Evolutionary conservation across 2,888 invertebrate genomes (phyloP).

Genomic region (Tolmerus cingulatus): DNA sequence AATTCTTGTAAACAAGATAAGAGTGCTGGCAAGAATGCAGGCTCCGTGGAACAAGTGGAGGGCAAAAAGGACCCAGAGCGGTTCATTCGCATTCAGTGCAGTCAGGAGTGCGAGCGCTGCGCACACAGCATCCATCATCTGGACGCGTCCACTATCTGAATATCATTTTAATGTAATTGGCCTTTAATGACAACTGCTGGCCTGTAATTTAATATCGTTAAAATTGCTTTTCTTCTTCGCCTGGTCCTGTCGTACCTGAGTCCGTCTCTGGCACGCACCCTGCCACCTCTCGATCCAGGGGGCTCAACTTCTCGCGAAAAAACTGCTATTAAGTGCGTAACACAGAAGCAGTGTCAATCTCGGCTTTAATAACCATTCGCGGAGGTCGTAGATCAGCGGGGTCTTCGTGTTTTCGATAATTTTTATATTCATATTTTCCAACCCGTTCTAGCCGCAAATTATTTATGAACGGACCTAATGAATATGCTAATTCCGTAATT

Average conservation of each 20-base stretch:
- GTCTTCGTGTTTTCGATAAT: not conserved
- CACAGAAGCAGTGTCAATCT: not conserved
- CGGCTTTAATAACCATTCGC: not conserved
- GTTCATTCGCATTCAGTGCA: conserved; percentile 15
- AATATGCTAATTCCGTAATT: not conserved
- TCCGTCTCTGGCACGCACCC: not conserved
- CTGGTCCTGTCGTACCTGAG: not conserved
- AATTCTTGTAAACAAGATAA: conserved; percentile 30
- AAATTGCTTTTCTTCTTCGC: not conserved
- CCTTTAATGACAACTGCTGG: conserved; percentile 22
- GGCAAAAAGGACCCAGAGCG: not conserved
- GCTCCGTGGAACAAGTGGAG: not conserved
- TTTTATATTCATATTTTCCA: not conserved
- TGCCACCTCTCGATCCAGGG: not conserved
- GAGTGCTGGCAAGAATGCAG: conserved; percentile 15
- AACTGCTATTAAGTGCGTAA: not conserved
- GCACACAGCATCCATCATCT: conserved; percentile 16
- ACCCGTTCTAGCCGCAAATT: not conserved
- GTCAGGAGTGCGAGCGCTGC: not conserved
- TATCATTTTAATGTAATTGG: conserved; percentile 30
- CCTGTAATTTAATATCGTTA: conserved; percentile 14
- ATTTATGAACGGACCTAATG: not conserved
- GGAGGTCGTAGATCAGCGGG: not conserved
- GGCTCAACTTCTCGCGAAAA: not conserved
- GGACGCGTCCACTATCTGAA: conserved; percentile 20